These are phyloP conservation scores for Phataginus tetradactyla DNA, from an alignment of 2,797 vertebrate genomes.

Conservation along the genomic window DNA sequence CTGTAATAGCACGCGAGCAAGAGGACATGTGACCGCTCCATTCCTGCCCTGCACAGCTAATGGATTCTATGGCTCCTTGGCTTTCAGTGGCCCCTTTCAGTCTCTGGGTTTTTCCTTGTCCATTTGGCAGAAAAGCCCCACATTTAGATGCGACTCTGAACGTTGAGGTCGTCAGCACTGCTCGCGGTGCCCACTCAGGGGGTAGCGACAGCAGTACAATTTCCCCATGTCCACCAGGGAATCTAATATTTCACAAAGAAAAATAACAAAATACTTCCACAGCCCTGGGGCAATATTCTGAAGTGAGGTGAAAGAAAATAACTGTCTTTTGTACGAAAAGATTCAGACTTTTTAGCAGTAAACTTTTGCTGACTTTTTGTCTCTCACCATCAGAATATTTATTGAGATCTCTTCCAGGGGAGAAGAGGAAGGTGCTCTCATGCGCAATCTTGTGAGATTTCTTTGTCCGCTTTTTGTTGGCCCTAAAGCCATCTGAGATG, in stretches of 20 bases:
- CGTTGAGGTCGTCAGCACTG: slow-evolving; percentile 38
- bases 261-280: slow-evolving; percentile 76
- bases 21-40: fast-evolving
- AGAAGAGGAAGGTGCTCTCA: not conserved
- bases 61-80: not conserved
- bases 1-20: fast-evolving
- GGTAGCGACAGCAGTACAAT: slow-evolving; percentile 70
- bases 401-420: not conserved
- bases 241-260: slow-evolving; percentile 79
- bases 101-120: not conserved
- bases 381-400: not conserved
- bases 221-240: slow-evolving; percentile 48
- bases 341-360: slow-evolving; percentile 56
- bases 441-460: not conserved
- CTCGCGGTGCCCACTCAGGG: slow-evolving; percentile 61
- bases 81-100: not conserved
- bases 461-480: not conserved
- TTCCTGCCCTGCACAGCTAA: not conserved
- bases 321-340: slow-evolving; percentile 65
- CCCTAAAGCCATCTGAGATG: not conserved
- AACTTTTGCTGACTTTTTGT: slow-evolving; percentile 31
- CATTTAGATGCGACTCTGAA: slow-evolving; percentile 67
- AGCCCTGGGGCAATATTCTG: slow-evolving; percentile 79
- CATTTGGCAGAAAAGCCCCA: not conserved
- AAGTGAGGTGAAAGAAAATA: slow-evolving; percentile 79